Evolutionary conservation across 1,140 invertebrate genomes (phyloP), one percentile per base, ranked within the genome.

Genomic region (Drosophila serrata): DNA sequence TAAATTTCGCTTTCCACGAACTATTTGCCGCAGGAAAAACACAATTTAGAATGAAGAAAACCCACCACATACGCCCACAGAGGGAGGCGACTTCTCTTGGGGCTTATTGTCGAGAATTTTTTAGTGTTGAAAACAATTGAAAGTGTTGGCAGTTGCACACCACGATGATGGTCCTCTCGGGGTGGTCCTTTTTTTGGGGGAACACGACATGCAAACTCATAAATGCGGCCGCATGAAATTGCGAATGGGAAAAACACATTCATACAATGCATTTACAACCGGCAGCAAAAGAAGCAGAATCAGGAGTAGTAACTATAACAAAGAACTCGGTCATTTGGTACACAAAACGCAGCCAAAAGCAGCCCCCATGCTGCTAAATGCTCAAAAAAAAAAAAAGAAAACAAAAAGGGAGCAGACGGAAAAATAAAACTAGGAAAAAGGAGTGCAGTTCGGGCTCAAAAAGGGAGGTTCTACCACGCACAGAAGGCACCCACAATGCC

Each of bases 321-420:
- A 78, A 78, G 73, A 88, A 84, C 85, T 84, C 80, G 85, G 84
- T 88, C 84, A 90, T 84, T 88, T 82, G 80, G 80, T 77, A 40
- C 72, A 51, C 82, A 81, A 78, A 86, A 79, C 67, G 78, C 78
- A 77, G 78, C 40, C 77, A 46, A 49, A 76, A 73, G 62, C 62
- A 78, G 63, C 61, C 79, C 46, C 75, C 75, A 64, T 60, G 76
- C 81, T 78, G 76, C 68, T 87, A 82, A 88, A 84, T 88, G 78
- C 62, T 70, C 19, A 48, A 49, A 58, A 53, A 64, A 69, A 55
- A n/a, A 48, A 49, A 58, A 53, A 64, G 65, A 55, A n/a, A n/a
- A n/a, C n/a, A n/a, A n/a, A n/a, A 53, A 24, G 24, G n/a, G 13
- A 39, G 35, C 53, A 73, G 67, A 72, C 65, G 29, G 46, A 24